phyloP scores from a whole-genome alignment of 2,113 vertebrate genomes.

The Engraulis encrasicolus region DNA sequence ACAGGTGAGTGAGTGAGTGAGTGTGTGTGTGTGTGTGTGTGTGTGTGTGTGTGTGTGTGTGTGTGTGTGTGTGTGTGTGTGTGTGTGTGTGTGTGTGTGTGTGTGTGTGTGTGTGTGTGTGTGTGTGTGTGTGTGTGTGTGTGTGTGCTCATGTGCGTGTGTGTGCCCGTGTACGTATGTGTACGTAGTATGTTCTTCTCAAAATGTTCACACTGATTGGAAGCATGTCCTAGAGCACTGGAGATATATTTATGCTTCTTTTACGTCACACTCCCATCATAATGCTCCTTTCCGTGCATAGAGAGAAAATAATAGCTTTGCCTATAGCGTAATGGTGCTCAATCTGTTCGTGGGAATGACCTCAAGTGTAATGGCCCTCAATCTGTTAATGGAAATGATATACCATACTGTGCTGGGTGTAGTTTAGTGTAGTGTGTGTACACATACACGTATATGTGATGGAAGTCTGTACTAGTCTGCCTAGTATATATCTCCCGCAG shows the following conservation, averaged over 20 bases:
- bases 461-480: background rate
- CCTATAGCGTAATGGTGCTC: too few relatives aligned
- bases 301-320: too few relatives aligned
- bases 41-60: too few relatives aligned
- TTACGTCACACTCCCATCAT: background rate
- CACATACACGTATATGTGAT: too few relatives aligned
- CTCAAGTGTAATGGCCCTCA: background rate
- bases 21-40: background rate
- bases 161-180: too few relatives aligned
- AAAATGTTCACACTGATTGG: background rate
- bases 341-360: too few relatives aligned
- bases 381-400: background rate
- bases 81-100: too few relatives aligned
- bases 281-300: background rate
- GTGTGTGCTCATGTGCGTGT: too few relatives aligned
- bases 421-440: background rate
- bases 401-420: too few relatives aligned
- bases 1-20: slow-evolving; percentile 74
- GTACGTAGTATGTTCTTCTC: background rate
- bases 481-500: background rate
- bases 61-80: too few relatives aligned
- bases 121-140: too few relatives aligned
- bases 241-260: background rate
- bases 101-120: too few relatives aligned
- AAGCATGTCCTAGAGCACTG: background rate